phyloP scores from a whole-genome alignment of 2,113 vertebrate genomes.

The Onychorhynchus coronatus region DNA sequence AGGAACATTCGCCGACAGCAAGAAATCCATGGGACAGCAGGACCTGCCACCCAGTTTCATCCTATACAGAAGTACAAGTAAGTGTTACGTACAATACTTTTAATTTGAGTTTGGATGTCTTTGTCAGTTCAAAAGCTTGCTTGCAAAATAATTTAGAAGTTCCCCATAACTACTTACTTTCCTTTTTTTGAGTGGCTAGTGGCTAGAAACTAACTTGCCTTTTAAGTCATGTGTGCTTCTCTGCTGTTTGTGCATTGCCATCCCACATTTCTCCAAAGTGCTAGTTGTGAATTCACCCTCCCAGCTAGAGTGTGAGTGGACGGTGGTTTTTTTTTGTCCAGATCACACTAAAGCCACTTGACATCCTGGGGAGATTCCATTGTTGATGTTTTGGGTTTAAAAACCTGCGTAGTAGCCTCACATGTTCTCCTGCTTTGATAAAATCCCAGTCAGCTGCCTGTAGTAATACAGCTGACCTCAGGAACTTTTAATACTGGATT shows the following conservation, averaged over 20 bases:
- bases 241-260: accelerated
- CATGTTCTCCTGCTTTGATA: neutral
- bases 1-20: constrained; percentile 74
- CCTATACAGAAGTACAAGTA: constrained; percentile 71
- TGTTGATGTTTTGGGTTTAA: neutral
- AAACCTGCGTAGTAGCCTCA: neutral
- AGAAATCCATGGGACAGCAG: constrained; percentile 75
- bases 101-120: neutral
- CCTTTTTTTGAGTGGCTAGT: neutral
- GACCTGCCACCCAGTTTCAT: constrained; percentile 54
- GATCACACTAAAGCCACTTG: neutral
- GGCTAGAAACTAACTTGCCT: neutral
- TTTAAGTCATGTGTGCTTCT: neutral
- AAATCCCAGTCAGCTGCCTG: neutral
- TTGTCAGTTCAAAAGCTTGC: neutral
- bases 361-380: neutral
- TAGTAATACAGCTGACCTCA: neutral
- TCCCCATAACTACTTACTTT: neutral
- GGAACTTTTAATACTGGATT: neutral
- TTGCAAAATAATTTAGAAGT: neutral
- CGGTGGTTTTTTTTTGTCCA: neutral
- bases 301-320: neutral
- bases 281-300: neutral
- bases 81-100: neutral
- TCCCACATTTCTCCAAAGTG: neutral